Base-by-base conservation (phyloP, 2,113 vertebrate species). In the Pipa parva region DNA sequence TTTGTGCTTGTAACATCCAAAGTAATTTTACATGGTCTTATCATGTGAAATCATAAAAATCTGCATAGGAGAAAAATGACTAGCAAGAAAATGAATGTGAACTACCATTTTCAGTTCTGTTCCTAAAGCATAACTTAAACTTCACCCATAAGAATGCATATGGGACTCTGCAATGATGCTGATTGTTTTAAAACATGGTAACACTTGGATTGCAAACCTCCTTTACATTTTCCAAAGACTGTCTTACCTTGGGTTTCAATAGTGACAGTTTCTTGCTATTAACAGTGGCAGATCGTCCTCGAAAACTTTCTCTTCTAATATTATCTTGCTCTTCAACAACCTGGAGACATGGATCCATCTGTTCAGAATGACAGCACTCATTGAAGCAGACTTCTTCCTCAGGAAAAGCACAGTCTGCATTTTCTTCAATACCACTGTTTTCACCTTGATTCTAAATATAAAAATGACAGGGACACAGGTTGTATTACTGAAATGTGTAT, bases 171-270 rank as follows among this genome's bases (percentile, higher is more conserved):
- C n/a, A n/a, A n/a, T n/a, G n/a, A n/a, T n/a, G n/a, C n/a, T n/a
- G n/a, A n/a, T n/a, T n/a, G n/a, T n/a, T n/a, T n/a, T n/a, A n/a
- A 27, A 56, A 31, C 21, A 4, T 20, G 28, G 27, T 26, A n/a
- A 8, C 51, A 17, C 21, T 2, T 50, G n/a, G 2, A 3, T 11
- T 7, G n/a, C 74, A 4, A 71, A 83, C 79, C 77, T 76, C 46
- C 20, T 55, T 12, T 39, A 50, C 15, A 8, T 10, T 42, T 36
- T 48, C 12, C 36, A 57, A 60, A 39, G 66, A 63, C 61, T 71
- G 72, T 54, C 75, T 61, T 12, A 63, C 74, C 68, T 79, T 58
- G 6, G 13, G 70, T 29, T 46, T 71, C n/a, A 74, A 76, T 60
- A 75, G 79, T 61, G 65, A 71, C 7, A 2, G 4, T 3, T 3